phyloP scores from a whole-genome alignment of 2,113 vertebrate species.

The Rostratula benghalensis region DNA sequence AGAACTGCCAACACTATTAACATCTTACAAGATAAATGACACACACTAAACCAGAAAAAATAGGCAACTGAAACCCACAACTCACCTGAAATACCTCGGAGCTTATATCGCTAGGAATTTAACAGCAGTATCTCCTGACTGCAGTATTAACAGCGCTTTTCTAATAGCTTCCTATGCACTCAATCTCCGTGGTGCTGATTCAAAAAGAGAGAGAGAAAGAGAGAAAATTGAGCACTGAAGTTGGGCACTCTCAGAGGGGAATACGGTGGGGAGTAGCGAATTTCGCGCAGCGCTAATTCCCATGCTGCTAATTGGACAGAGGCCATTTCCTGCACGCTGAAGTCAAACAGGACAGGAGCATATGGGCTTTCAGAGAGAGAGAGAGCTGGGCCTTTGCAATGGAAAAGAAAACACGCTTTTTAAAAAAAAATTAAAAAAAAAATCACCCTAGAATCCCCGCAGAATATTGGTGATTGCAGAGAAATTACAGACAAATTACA shows the following conservation, averaged over 20 bases:
- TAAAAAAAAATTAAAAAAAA: neutral
- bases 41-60: neutral
- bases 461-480: constrained; percentile 26
- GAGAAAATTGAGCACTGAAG: constrained; percentile 2
- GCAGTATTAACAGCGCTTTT: neutral
- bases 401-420: neutral
- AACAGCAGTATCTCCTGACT: neutral
- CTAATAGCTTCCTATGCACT: neutral
- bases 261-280: constrained; percentile 12
- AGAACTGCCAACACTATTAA: neutral
- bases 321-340: constrained; percentile 47
- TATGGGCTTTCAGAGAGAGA: constrained; percentile 50
- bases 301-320: constrained; percentile 63
- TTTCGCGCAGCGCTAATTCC: constrained; percentile 53
- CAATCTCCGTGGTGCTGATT: neutral
- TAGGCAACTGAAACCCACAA: neutral
- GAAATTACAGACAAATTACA: neutral
- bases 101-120: neutral
- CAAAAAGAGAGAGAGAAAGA: neutral
- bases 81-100: neutral
- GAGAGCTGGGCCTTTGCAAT: neutral
- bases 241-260: constrained; percentile 30
- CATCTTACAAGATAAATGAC: neutral
- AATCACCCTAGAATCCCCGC: neutral
- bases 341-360: constrained; percentile 61